These are phyloP conservation scores for Aphidius gifuensis DNA, from an alignment of 1,140 invertebrate genomes.

Conservation along the genomic window DNA sequence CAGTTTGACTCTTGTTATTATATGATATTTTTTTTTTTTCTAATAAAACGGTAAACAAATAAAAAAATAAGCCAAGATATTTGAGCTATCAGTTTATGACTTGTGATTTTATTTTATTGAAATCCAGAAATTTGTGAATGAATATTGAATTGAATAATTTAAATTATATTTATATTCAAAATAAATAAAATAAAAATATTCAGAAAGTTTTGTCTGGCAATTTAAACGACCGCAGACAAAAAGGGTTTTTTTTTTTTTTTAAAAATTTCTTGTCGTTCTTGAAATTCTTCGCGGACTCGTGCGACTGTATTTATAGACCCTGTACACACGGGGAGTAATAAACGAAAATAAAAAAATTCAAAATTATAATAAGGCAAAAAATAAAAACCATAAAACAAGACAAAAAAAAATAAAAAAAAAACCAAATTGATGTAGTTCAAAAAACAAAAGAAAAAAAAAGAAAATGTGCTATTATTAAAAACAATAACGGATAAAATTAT, in stretches of 20 bases:
- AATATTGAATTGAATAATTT: too few relatives aligned
- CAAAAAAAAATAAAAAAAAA: neutral
- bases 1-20: too few relatives aligned
- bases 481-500: too few relatives aligned
- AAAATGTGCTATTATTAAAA: neutral
- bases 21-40: too few relatives aligned
- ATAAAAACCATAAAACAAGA: neutral
- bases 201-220: neutral
- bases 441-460: too few relatives aligned
- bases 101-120: too few relatives aligned
- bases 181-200: too few relatives aligned
- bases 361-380: neutral
- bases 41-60: too few relatives aligned
- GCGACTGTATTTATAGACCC: slow-evolving; percentile 9
- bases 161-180: too few relatives aligned
- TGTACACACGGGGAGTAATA: neutral
- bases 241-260: neutral
- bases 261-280: neutral
- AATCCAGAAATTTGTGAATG: too few relatives aligned
- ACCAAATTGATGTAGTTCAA: neutral
- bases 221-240: neutral
- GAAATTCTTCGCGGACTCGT: slow-evolving; percentile 11
- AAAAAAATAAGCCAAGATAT: too few relatives aligned
- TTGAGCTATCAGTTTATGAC: too few relatives aligned
- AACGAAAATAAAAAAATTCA: neutral